A percentile compares a stretch with the other conserved stretches of the same genome.
phyloP scores from a whole-genome alignment of 2,888 invertebrate species.

The Caenorhabditis doughertyi region DNA sequence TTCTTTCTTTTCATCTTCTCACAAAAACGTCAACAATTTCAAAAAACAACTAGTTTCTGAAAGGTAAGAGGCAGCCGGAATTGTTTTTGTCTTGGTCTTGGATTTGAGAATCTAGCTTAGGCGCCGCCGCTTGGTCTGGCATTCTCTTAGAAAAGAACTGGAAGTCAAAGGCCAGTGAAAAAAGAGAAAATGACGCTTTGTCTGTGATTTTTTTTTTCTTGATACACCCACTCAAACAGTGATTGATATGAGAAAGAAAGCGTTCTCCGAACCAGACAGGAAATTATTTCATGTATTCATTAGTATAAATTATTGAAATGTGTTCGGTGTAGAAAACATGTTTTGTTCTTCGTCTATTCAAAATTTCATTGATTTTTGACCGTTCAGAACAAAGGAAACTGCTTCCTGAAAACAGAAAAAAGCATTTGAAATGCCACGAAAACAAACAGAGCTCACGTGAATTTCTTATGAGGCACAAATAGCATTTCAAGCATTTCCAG shows the following conservation, averaged over 20 bases:
- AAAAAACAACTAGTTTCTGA: constrained; percentile 8
- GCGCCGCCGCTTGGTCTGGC: neutral
- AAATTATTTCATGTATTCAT: neutral
- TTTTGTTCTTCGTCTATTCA: too few species aligned
- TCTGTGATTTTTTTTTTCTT: too few species aligned
- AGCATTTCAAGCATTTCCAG: neutral
- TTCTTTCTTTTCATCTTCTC: neutral
- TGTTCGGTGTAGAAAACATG: too few species aligned
- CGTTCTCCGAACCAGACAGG: neutral
- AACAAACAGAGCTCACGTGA: constrained; percentile 1
- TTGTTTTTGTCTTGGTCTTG: neutral
- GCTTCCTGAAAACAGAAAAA: neutral
- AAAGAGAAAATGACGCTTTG: neutral
- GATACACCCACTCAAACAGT: neutral
- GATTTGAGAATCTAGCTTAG: neutral
- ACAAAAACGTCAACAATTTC: constrained; percentile 18
- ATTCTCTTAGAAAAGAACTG: neutral
- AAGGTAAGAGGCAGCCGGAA: neutral
- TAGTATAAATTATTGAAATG: too few species aligned
- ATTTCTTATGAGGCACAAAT: neutral
- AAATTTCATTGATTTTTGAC: neutral
- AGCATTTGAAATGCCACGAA: neutral
- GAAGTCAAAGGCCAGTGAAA: neutral
- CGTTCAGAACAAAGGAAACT: neutral
- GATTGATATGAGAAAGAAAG: neutral